Evolutionary conservation across 2,888 invertebrate species (phyloP), one percentile per base, ranked within the genome.

Genomic region (Lycophotia porphyrea): DNA sequence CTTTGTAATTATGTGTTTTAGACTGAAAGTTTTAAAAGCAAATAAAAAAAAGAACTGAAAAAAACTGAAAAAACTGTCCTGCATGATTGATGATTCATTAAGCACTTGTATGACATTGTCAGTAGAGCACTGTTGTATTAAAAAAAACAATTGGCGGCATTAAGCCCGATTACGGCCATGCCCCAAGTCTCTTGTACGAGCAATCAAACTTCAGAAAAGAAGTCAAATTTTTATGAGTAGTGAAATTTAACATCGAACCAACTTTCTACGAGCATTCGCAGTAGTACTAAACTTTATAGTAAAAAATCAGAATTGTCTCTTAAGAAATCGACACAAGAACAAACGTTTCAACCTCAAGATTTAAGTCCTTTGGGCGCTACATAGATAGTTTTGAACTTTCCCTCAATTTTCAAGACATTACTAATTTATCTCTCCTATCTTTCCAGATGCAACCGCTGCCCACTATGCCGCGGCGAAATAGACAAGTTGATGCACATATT

Each of bases 381-480:
- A 31, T 11, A 21, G 7, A 36, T 36, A 42, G 8, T 2, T 61
- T 3, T 1, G 15, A 5, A 2, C 0, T 34, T 21, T 34, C 8
- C 15, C 7, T 34, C 13, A 15, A 49, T 39, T 5, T 15, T 36
- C 21, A 31, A 67, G 3, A 42, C 27, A 42, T 9, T 11, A 64
- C 61, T 69, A 31, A 79, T 42, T 2, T 21, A 0, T 3, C 0
- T n/a, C 8, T 65, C 71, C 85, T 64, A 18, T 72, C 83, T 83
- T 92, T 95, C 82, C 95, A 97, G 97, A 90, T 98, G 98, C 91
- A 97, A 97, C 78, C 97, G 97, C 77, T 98, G 98, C 92, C 98
- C 98, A 0, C 94, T 98, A 47, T 98, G 98, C 91, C 97, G 98
- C 34, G 96, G 97, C 9, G 97, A 97, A 89, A 98, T 98, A 81